Evolutionary conservation across 2,888 invertebrate species (phyloP).

Genomic region (Altica lythri): DNA sequence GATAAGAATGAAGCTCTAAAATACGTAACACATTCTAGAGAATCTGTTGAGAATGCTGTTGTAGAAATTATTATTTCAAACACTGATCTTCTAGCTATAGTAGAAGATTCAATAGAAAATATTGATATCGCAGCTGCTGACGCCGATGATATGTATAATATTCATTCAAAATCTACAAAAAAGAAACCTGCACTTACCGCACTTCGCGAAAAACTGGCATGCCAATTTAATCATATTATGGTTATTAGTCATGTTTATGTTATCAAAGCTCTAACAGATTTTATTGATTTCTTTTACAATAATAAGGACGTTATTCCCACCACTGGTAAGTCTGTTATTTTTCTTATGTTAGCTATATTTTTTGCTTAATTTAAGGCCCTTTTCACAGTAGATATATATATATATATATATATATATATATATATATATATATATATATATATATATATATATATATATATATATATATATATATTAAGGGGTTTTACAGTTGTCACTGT

Average conservation of each 20-base stretch:
- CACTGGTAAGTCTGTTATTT: slow-evolving; percentile 5
- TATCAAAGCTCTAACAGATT: slow-evolving; percentile 20
- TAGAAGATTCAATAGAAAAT: not conserved
- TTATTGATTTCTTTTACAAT: slow-evolving; percentile 13
- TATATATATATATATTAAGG: too few relatives aligned
- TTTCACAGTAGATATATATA: too few relatives aligned
- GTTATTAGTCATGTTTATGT: slow-evolving; percentile 18
- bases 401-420: too few relatives aligned
- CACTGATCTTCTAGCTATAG: not conserved
- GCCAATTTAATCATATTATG: slow-evolving; percentile 19
- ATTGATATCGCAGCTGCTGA: not conserved
- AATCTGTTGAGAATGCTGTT: slow-evolving; percentile 27
- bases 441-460: too few relatives aligned
- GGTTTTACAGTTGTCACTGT: too few relatives aligned
- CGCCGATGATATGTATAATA: not conserved
- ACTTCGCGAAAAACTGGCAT: slow-evolving; percentile 9
- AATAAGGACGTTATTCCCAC: slow-evolving; percentile 3
- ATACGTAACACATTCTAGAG: slow-evolving; percentile 25
- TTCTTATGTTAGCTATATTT: not conserved
- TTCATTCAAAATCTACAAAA: not conserved
- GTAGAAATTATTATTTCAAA: slow-evolving; percentile 24
- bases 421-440: too few relatives aligned
- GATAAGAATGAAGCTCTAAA: slow-evolving; percentile 22
- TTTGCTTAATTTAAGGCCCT: too few relatives aligned
- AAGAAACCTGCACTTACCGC: slow-evolving; percentile 1